Percentiles rank a stretch among this genome's conserved stretches.
These are phyloP conservation scores for Coelinius sp. DNA, from an alignment of 2,888 invertebrate species.

Conservation along the genomic window DNA sequence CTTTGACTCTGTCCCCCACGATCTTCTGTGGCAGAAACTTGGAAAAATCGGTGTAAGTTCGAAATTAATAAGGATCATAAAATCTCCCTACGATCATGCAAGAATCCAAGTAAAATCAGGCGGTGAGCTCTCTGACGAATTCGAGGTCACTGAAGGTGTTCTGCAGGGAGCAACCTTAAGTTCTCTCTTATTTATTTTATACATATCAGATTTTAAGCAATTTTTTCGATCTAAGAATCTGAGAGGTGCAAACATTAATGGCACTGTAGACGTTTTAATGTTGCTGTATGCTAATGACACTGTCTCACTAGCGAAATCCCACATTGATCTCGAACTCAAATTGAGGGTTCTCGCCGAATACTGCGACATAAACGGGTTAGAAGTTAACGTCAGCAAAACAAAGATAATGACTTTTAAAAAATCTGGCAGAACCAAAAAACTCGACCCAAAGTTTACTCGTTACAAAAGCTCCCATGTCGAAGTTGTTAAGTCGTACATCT, in stretches of 20 bases:
- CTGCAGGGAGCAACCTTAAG: constrained; percentile 16
- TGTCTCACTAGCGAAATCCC: not conserved
- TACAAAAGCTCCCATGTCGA: not conserved
- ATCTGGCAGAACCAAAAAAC: not conserved
- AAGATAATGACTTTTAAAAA: not conserved
- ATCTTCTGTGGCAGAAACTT: not conserved
- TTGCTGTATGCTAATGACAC: constrained; percentile 9
- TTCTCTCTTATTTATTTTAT: constrained; percentile 1
- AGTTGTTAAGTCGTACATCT: not conserved
- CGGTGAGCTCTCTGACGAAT: not conserved
- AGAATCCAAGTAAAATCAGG: not conserved
- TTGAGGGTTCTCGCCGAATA: not conserved
- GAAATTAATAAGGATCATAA: not conserved
- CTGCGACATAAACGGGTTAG: not conserved
- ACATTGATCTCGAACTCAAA: not conserved
- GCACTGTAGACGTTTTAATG: not conserved
- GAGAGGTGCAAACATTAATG: not conserved
- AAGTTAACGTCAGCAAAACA: not conserved
- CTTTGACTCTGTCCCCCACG: constrained; percentile 18
- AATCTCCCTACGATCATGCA: not conserved
- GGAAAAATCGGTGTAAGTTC: not conserved
- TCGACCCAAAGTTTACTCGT: not conserved
- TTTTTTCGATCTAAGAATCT: not conserved
- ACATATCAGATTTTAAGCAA: not conserved
- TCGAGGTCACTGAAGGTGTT: constrained; percentile 8